A percentile compares a stretch with the other conserved stretches of the same genome.
Evolutionary conservation across 23 tunicate genomes (phyloP).

Genomic region (Oikopleura vanhoeffeni): DNA sequence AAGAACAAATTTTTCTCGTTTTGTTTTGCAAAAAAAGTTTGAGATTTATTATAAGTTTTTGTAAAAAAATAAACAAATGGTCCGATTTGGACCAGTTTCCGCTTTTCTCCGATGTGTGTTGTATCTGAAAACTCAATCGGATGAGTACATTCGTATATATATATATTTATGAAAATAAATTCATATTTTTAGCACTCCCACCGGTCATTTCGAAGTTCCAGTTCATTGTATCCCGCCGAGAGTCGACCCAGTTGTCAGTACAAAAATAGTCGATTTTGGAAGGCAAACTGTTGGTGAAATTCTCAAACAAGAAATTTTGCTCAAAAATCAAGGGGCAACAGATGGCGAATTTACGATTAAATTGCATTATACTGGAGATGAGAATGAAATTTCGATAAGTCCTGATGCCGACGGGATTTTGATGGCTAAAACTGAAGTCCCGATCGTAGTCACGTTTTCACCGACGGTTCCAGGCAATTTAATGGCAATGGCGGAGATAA

Average conservation of each 20-base stretch:
- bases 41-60: too few relatives aligned
- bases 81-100: too few relatives aligned
- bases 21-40: too few relatives aligned
- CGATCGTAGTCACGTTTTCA: not conserved
- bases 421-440: not conserved
- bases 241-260: not conserved
- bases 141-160: too few relatives aligned
- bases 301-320: not conserved
- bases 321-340: not conserved
- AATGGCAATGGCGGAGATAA: not conserved
- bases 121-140: too few relatives aligned
- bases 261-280: not conserved
- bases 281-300: not conserved
- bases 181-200: not conserved
- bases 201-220: not conserved
- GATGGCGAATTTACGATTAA: not conserved
- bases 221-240: not conserved
- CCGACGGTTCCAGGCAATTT: not conserved
- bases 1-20: too few relatives aligned
- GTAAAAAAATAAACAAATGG: too few relatives aligned
- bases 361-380: not conserved
- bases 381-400: not conserved
- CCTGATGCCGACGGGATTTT: not conserved
- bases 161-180: too few relatives aligned
- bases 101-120: too few relatives aligned